Base-by-base conservation (phyloP, 2,888 invertebrate species). In the Chelonus formosanus region DNA sequence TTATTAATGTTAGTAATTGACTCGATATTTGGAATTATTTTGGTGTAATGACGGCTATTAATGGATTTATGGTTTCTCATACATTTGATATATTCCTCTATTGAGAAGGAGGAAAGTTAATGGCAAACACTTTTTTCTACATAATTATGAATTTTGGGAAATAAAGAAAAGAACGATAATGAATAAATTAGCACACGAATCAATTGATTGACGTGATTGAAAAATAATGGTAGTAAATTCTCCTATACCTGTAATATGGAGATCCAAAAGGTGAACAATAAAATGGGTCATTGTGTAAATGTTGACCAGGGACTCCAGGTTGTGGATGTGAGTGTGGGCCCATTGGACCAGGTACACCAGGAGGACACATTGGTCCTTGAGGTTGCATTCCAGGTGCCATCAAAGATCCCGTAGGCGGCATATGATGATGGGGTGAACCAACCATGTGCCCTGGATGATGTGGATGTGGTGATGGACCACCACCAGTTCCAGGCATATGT, bases 211-310 rank as follows among this genome's bases (percentile, higher is more conserved):
- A 20, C 1, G 20, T 20, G 20, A 40, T 40, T 40, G 4, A 6
- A 40, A 40, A 40, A 40, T 5, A 40, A 40, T 40, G 4, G 1
- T 40, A 4, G 40, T 5, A 40, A 40, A 40, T 5, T 34, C 5
- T 7, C 5, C 5, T 32, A 32, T 84, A 88, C 88, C 88, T 88
- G 85, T 86, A 87, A 77, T 88, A 88, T 10, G 87, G 87, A 63
- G 86, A 86, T 63, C 87, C 87, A 71, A 88, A 88, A 2, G 88
- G 88, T 54, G 88, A 86, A 73, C 88, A 88, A 81, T 88, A 88
- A 80, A 88, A 88, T 0, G 88, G 87, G 74, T 88, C 88, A 73
- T 85, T 84, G 78, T 86, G 86, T 75, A 86, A 82, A 72, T 86
- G 86, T 70, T 85, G 85, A 59, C 84, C 85, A 61, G 82, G 84